Evolutionary conservation across 2,888 invertebrate genomes (phyloP).

Genomic region (Mesorhabditis belari): DNA sequence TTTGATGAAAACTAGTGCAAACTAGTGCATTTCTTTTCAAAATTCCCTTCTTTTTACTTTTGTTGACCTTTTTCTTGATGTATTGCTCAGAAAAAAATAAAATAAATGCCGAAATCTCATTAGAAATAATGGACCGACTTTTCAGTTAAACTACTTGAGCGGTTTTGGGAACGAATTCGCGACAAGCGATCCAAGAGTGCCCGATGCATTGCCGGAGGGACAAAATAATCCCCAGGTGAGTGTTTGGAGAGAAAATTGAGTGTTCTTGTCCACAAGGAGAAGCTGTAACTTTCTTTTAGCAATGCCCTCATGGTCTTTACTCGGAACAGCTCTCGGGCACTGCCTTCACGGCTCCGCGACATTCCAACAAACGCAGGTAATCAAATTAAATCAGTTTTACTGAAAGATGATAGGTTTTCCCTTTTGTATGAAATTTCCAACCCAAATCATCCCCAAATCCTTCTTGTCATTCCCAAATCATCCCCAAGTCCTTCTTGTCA

Average conservation of each 20-base stretch:
- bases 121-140: not conserved
- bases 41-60: not conserved
- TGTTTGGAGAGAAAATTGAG: not conserved
- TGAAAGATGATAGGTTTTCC: not conserved
- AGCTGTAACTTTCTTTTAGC: slow-evolving; percentile 56
- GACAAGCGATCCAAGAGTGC: slow-evolving; percentile 80
- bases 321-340: slow-evolving; percentile 92
- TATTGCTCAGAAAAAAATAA: not conserved
- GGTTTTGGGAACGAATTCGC: slow-evolving; percentile 90
- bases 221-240: slow-evolving; percentile 56
- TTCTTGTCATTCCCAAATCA: too few species aligned
- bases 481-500: too few species aligned
- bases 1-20: too few species aligned
- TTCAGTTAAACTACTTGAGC: slow-evolving; percentile 36
- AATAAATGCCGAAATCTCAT: not conserved
- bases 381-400: not conserved
- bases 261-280: not conserved
- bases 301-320: slow-evolving; percentile 86
- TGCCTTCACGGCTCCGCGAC: slow-evolving; percentile 73
- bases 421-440: slow-evolving; percentile 17
- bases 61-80: not conserved
- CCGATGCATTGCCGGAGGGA: slow-evolving; percentile 73
- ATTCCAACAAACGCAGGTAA: slow-evolving; percentile 53
- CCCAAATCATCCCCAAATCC: slow-evolving; percentile 65
- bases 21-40: too few species aligned